These are phyloP conservation scores for Anisognathus igniventris DNA, from an alignment of 2,797 vertebrate species.

Conservation along the genomic window DNA sequence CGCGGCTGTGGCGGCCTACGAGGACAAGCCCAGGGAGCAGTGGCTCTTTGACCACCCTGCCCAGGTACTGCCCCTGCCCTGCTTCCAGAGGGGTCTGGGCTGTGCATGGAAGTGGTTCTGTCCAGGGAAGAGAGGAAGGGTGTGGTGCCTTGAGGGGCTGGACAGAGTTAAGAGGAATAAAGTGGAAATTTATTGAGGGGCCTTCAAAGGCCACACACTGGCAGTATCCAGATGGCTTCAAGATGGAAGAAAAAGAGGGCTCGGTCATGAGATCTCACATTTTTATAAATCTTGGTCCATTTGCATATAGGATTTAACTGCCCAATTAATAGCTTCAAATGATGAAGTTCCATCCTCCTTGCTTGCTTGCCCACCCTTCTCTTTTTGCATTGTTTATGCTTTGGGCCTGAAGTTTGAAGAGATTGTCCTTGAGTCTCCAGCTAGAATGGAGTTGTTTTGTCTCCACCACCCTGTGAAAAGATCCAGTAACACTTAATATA, in stretches of 20 bases:
- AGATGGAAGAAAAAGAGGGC: neutral
- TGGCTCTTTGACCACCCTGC: conserved; percentile 97
- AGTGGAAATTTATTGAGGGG: neutral
- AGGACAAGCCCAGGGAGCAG: conserved; percentile 92
- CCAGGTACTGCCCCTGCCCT: conserved; percentile 80
- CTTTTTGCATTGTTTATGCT: neutral
- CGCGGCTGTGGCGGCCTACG: conserved; percentile 81
- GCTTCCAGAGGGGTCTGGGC: neutral
- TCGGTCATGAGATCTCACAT: neutral
- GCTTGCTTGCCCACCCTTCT: neutral
- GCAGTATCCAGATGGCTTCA: neutral
- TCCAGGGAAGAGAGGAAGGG: neutral
- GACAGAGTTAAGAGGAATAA: neutral
- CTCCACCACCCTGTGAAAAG: neutral
- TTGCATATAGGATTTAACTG: neutral
- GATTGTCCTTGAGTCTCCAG: neutral
- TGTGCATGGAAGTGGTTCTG: neutral
- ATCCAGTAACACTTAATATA: neutral
- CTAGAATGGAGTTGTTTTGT: neutral
- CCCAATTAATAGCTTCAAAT: neutral
- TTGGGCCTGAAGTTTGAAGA: neutral
- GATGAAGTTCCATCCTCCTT: neutral
- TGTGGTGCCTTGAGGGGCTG: neutral
- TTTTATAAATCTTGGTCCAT: neutral
- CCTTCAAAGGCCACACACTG: neutral